Conservation (phyloP, 2,888 invertebrate species). For the Alviniconcha strummeri region DNA sequence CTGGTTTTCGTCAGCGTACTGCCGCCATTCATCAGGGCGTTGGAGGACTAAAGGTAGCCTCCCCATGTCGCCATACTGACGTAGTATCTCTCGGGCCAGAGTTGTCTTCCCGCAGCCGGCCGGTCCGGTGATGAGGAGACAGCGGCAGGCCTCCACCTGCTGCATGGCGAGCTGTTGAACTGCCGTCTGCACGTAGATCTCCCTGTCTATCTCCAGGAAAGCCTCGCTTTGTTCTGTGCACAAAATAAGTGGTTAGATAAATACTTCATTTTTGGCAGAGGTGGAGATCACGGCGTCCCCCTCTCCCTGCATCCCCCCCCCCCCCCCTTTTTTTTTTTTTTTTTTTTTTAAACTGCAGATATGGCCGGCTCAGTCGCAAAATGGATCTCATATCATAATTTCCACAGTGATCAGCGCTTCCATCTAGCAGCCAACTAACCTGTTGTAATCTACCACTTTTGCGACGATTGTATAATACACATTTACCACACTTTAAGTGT, state of each 20-base stretch:
- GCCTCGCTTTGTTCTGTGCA: neutral
- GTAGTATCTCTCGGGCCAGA: conserved; percentile 13
- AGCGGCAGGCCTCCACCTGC: neutral
- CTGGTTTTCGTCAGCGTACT: conserved; percentile 13
- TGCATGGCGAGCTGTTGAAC: neutral
- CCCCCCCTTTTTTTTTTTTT: too few species aligned
- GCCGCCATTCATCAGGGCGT: conserved; percentile 20
- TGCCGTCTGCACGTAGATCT: neutral
- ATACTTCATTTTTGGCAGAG: too few species aligned
- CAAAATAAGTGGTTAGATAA: neutral
- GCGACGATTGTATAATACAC: too few species aligned
- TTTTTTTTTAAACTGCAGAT: too few species aligned
- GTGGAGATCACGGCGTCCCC: too few species aligned
- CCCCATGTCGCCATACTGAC: neutral
- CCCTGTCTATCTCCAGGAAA: neutral
- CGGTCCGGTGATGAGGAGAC: conserved; percentile 19
- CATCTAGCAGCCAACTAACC: too few species aligned
- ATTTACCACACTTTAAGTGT: too few species aligned
- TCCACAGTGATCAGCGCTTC: too few species aligned
- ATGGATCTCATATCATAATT: neutral
- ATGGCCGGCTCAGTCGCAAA: neutral
- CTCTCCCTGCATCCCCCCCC: too few species aligned
- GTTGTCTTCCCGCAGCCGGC: conserved; percentile 29
- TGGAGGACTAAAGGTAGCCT: conserved; percentile 1
- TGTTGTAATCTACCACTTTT: too few species aligned